These are phyloP conservation scores for Orgyia antiqua DNA, from an alignment of 2,888 invertebrate genomes.

Conservation along the genomic window DNA sequence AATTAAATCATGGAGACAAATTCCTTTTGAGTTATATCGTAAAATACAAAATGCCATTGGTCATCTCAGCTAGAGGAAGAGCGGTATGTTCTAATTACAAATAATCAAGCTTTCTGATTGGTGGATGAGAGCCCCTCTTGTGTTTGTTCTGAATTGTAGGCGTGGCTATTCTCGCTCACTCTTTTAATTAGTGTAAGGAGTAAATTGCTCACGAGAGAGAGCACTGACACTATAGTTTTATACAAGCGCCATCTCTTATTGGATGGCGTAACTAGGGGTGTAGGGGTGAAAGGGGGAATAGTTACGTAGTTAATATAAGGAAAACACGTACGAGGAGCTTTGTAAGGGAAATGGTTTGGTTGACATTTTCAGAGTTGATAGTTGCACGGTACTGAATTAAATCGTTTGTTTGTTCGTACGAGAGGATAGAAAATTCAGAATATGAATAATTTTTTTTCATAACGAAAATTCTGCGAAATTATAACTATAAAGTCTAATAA, in stretches of 20 bases:
- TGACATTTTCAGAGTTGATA: slow-evolving; percentile 65
- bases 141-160: slow-evolving; percentile 72
- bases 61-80: slow-evolving; percentile 68
- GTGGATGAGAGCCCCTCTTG: slow-evolving; percentile 62
- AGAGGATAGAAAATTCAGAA: no score
- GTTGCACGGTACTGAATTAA: slow-evolving; percentile 46
- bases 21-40: slow-evolving; percentile 47
- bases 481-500: no score
- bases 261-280: slow-evolving; percentile 64
- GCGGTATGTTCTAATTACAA: slow-evolving; percentile 75
- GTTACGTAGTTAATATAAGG: slow-evolving; percentile 73
- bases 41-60: slow-evolving; percentile 71
- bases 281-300: slow-evolving; percentile 55
- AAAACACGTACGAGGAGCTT: slow-evolving; percentile 69
- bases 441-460: no score
- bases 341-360: slow-evolving; percentile 67
- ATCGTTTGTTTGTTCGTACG: slow-evolving; percentile 45
- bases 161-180: slow-evolving; percentile 71
- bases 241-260: slow-evolving; percentile 71
- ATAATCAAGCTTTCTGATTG: slow-evolving; percentile 75
- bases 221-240: slow-evolving; percentile 53
- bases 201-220: slow-evolving; percentile 76
- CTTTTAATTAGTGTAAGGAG: slow-evolving; percentile 79
- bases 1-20: slow-evolving; percentile 52
- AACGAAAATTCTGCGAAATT: not conserved